Evolutionary conservation across 2,113 vertebrate genomes (phyloP), one percentile per base, ranked within the genome.

Genomic region (Ginglymostoma cirratum): DNA sequence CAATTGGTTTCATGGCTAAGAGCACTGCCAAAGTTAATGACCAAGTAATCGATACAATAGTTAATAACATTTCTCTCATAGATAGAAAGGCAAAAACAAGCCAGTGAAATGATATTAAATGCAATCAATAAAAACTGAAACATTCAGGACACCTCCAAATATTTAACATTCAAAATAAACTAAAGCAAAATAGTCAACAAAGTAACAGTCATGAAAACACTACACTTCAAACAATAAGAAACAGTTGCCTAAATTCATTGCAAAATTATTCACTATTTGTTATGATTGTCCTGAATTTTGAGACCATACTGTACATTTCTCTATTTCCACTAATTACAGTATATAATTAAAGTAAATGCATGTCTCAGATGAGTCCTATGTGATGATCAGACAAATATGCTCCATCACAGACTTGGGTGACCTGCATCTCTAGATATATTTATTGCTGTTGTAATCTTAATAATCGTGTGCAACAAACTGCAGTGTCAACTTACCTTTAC

Each of bases 401-500:
- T 90, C 30, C 87, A 90, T 17, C 0, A 52, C 27, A 34, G 61
- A 34, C 14, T 61, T 61, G 52, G 30, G 24, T 90, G 45, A 87
- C 38, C 45, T 90, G 52, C 7, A 90, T 15, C 87, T 61, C 52
- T 89, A 89, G 86, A 89, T 42, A 8, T 12, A 55, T 89, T 48
- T 89, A 90, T 14, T 34, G 52, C 87, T 90, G 45, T 27, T 30
- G 52, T 19, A 61, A 52, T 24, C 61, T 90, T 61, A 90, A 52
- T 65, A 61, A 34, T 55, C 48, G n/a, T 4, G 78, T 42, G 78
- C 78, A 34, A 83, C 80, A 83, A 83, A 45, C 52, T 52, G 52
- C 52, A 65, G 87, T 65, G 87, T 90, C 30, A 61, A 52, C 87
- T 90, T 52, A 90, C 87, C 87, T 90, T n/a, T 90, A 34, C 87